These are phyloP conservation scores for Eptesicus fuscus DNA, from an alignment of 2,113 vertebrate genomes.

Conservation along the genomic window DNA sequence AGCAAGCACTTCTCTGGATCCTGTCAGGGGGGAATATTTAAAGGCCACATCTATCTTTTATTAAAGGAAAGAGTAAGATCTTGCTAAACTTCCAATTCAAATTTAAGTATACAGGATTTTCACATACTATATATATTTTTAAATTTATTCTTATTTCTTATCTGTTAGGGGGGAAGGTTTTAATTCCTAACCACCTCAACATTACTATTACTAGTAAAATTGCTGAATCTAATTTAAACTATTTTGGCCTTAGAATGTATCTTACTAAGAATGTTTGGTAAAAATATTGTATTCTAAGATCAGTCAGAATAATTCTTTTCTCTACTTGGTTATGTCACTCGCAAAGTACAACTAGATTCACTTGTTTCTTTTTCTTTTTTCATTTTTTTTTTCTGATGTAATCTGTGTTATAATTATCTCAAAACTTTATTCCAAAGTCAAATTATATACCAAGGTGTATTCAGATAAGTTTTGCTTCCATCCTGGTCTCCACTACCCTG, in stretches of 20 bases:
- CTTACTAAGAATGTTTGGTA: background rate
- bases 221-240: background rate
- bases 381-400: background rate
- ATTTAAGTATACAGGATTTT: background rate
- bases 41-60: background rate
- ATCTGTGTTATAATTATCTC: background rate
- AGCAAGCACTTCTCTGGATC: too few relatives aligned
- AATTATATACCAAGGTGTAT: background rate
- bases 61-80: background rate
- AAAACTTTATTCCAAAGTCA: background rate
- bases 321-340: background rate
- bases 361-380: background rate
- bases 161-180: background rate
- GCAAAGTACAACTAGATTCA: background rate
- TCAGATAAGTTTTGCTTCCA: background rate
- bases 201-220: background rate
- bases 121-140: background rate
- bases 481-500: background rate
- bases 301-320: background rate
- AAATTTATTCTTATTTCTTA: background rate
- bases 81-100: background rate
- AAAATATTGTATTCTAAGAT: background rate
- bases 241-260: background rate
- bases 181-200: background rate
- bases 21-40: too few relatives aligned